Evolutionary conservation across 2,888 invertebrate species (phyloP).

Genomic region (Eucera pruinosa): DNA sequence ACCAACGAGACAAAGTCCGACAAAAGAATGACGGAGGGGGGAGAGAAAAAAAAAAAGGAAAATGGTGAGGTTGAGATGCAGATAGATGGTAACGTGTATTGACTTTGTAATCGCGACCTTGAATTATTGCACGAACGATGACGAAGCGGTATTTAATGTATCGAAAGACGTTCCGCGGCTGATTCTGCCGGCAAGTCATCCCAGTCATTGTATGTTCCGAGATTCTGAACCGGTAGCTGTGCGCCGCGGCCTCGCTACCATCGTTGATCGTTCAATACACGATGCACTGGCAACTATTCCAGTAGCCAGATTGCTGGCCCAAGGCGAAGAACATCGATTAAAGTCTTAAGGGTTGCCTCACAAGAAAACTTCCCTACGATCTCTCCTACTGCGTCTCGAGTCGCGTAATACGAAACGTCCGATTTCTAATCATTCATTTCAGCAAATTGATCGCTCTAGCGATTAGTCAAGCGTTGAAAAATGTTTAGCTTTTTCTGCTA

Average conservation of each 20-base stretch:
- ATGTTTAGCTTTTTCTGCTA: too few relatives aligned
- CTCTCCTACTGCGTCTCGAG: too few relatives aligned
- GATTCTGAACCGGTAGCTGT: conserved; percentile 61
- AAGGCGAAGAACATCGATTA: conserved; percentile 10
- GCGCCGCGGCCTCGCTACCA: conserved; percentile 19
- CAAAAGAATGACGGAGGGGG: background rate
- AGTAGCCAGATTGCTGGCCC: conserved; percentile 14
- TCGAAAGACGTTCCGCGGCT: conserved; percentile 65
- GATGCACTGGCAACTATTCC: conserved; percentile 16
- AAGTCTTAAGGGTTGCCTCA: background rate
- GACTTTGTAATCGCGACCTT: conserved; percentile 69
- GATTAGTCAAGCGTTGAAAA: too few relatives aligned
- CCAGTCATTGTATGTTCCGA: conserved; percentile 60
- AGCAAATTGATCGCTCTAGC: too few relatives aligned
- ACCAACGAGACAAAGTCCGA: too few relatives aligned
- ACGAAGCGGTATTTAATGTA: conserved; percentile 66
- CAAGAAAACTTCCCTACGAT: too few relatives aligned
- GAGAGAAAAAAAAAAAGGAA: background rate
- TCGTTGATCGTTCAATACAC: conserved; percentile 47
- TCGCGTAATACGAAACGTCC: too few relatives aligned
- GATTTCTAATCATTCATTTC: too few relatives aligned
- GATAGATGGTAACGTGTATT: conserved; percentile 57
- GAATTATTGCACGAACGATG: conserved; percentile 68
- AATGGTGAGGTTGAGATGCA: conserved; percentile 43
- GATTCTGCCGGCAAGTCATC: conserved; percentile 66